phyloP scores from a whole-genome alignment of 1,140 invertebrate genomes.

The Grapholita molesta region DNA sequence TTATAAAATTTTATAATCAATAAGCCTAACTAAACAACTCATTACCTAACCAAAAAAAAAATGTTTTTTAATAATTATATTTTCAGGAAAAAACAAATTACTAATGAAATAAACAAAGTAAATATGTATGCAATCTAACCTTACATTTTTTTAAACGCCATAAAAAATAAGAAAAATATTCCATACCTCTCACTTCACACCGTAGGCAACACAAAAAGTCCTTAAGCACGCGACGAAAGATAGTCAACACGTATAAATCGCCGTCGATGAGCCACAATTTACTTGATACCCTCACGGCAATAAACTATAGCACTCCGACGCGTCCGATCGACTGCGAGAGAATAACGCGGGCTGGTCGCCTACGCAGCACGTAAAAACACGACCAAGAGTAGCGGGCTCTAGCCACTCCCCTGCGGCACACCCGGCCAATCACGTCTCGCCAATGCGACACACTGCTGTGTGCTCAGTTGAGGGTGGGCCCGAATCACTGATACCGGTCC shows the following conservation, averaged over 20 bases:
- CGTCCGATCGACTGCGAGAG: conserved; percentile 68
- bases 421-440: conserved; percentile 57
- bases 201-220: conserved; percentile 38
- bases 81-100: not conserved
- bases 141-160: not conserved
- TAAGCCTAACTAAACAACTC: no score
- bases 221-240: conserved; percentile 48
- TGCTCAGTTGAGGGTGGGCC: conserved; percentile 58
- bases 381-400: conserved; percentile 63
- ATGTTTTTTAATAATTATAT: no score
- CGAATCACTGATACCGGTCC: conserved; percentile 66
- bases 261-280: conserved; percentile 59
- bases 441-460: conserved; percentile 43
- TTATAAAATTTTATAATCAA: no score
- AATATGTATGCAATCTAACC: not conserved
- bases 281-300: conserved; percentile 58
- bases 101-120: not conserved
- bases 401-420: conserved; percentile 60
- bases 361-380: conserved; percentile 63
- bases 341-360: conserved; percentile 66
- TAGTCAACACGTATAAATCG: conserved; percentile 54
- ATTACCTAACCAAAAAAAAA: no score
- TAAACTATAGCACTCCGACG: conserved; percentile 74
- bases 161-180: not conserved
- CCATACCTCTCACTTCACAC: conserved; percentile 34